A percentile compares a stretch with the other conserved stretches of the same genome.
Conservation (phyloP, 2,888 invertebrate genomes). For the Tiliacea aurago region DNA sequence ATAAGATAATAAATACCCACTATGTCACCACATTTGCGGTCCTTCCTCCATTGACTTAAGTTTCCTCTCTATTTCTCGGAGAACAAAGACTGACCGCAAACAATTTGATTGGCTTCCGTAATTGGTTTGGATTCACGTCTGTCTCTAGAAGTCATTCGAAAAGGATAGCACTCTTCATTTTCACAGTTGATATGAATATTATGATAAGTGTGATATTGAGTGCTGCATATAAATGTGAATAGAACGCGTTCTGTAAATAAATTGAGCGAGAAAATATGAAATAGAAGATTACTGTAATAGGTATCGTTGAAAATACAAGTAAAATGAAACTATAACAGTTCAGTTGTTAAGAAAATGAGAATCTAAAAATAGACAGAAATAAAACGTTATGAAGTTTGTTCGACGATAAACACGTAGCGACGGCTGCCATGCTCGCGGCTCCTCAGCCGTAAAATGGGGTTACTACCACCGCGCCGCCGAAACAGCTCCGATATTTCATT, state of each 20-base stretch:
- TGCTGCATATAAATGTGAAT: conserved; percentile 29
- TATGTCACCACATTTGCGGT: neutral
- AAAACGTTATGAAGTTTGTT: conserved; percentile 67
- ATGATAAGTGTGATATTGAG: conserved; percentile 32
- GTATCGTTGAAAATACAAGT: conserved; percentile 6
- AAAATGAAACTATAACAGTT: conserved; percentile 30
- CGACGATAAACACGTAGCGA: conserved; percentile 72
- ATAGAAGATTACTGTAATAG: conserved; percentile 10
- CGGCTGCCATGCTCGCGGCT: conserved; percentile 52
- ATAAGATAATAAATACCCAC: neutral
- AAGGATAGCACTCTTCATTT: neutral
- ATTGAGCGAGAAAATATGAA: conserved; percentile 26
- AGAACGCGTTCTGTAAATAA: conserved; percentile 12
- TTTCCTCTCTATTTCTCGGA: neutral
- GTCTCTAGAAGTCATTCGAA: conserved; percentile 16
- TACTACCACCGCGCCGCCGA: conserved; percentile 66
- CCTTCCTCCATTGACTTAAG: neutral
- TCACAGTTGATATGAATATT: conserved; percentile 15
- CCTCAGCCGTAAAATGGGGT: conserved; percentile 76
- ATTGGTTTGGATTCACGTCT: conserved; percentile 35
- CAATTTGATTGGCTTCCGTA: conserved; percentile 32
- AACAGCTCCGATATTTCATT: conserved; percentile 77
- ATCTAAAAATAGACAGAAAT: conserved; percentile 70
- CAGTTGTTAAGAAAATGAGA: conserved; percentile 55
- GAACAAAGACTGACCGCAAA: conserved; percentile 30